Base-by-base conservation (phyloP, 2,888 invertebrate genomes). In the Malachius bipustulatus region DNA sequence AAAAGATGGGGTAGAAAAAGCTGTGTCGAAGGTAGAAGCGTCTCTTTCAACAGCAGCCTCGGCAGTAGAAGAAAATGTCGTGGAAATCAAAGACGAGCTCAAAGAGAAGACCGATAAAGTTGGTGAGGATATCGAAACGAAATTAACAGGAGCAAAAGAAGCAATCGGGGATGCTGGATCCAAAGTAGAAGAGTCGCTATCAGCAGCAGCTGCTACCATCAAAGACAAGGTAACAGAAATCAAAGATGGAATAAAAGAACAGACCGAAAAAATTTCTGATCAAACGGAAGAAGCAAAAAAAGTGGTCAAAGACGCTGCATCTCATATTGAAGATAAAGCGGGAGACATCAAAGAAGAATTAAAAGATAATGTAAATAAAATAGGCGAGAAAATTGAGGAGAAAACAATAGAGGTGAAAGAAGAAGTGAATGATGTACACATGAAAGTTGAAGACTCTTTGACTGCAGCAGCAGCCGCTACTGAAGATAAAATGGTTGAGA, bases 61-160 rank as follows among this genome's bases (percentile, higher is more conserved):
- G n/a, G n/a, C n/a, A n/a, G n/a, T 26, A 11, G 32, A 32, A 19
- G 11, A 16, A 4, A 26, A 26, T 10, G 29, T 27, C 10, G 40
- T 51, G 54, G 8, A 52, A 51, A 16, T 45, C 52, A 15, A 37
- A 30, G 14, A 27, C 16, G 9, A 16, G 14, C 12, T 24, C n/a
- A 26, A 35, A 26, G 27, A 33, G 16, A 14, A 26, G 11, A 26
- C 32, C 16, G 14, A 34, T 35, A 6, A 4, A 35, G 13, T 12
- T 3, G 36, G 26, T 16, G 28, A 12, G 31, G 2, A 12, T 33
- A n/a, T 19, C n/a, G 24, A 19, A 8, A 19, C 24, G 6, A 8
- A 8, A 8, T 6, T 19, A 6, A 19, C 24, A 8, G 6, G n/a
- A 14, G 10, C 6, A 3, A 12, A 35, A 40, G 15, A 38, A 37